Percentiles rank a stretch among this genome's conserved stretches.
Conservation (phyloP, 2,888 invertebrate species). For the Harpagoxenus sublaevis region DNA sequence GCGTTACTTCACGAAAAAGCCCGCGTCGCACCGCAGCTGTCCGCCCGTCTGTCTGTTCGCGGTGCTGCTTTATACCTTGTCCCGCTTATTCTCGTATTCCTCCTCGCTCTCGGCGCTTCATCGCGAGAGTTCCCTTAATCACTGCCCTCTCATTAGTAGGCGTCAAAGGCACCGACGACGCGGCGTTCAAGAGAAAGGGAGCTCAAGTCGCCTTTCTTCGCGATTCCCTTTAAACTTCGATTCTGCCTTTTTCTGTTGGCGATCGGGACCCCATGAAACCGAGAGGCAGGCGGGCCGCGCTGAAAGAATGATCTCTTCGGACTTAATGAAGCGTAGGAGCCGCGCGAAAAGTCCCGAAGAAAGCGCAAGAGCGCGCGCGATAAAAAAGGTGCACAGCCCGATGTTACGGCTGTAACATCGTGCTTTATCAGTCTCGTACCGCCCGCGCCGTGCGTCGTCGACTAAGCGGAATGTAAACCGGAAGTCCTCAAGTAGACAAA, state of each 20-base stretch:
- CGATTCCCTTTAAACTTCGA: conserved; percentile 72
- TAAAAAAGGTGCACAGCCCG: conserved; percentile 21
- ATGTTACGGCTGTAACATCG: conserved; percentile 28
- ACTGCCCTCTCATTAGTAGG: conserved; percentile 79
- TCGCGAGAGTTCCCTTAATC: conserved; percentile 73
- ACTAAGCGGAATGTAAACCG: conserved; percentile 12
- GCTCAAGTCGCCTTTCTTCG: conserved; percentile 66
- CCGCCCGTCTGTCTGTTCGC: conserved; percentile 55
- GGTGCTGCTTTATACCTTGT: conserved; percentile 47
- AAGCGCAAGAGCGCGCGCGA: conserved; percentile 11
- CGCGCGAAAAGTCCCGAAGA: conserved; percentile 51
- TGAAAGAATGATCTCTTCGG: conserved; percentile 73
- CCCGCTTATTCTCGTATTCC: conserved; percentile 58
- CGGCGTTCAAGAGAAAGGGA: conserved; percentile 61
- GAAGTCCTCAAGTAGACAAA: conserved; percentile 33
- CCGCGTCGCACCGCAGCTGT: conserved; percentile 56
- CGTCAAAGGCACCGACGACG: conserved; percentile 79
- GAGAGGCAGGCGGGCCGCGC: conserved; percentile 58
- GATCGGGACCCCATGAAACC: conserved; percentile 46
- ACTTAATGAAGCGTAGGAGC: conserved; percentile 74
- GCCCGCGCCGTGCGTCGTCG: conserved; percentile 18
- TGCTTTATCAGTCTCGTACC: conserved; percentile 47
- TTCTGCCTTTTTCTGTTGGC: conserved; percentile 69
- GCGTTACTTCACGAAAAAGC: conserved; percentile 56
- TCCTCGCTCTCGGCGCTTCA: conserved; percentile 42